Percentiles rank a stretch among this genome's conserved stretches.
These are phyloP conservation scores for Gallinago nigripennis DNA, from an alignment of 2,797 vertebrate genomes.

Conservation along the genomic window DNA sequence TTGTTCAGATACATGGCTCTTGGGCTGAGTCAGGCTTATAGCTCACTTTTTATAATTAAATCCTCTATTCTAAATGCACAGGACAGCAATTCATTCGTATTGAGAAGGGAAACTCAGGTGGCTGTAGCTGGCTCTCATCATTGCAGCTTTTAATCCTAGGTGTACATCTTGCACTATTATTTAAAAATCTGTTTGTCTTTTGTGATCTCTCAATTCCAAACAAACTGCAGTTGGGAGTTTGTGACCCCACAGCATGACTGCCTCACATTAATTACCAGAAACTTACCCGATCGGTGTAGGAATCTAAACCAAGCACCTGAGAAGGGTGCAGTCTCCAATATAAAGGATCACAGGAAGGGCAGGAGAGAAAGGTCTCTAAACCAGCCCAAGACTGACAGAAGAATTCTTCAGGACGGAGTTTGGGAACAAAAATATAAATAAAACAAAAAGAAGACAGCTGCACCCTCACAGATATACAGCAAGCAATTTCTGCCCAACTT, in stretches of 20 bases:
- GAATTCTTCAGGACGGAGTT: neutral
- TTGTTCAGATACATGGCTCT: neutral
- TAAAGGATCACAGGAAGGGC: neutral
- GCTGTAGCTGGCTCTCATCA: neutral
- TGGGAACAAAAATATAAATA: neutral
- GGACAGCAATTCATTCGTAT: neutral
- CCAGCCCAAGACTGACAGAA: neutral
- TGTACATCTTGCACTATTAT: neutral
- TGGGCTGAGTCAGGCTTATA: neutral
- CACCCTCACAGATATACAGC: neutral
- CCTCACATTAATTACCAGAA: neutral
- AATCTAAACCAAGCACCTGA: neutral
- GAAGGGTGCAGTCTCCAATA: neutral
- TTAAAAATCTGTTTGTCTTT: neutral
- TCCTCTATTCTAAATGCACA: neutral
- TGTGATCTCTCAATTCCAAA: neutral
- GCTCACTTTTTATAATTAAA: neutral
- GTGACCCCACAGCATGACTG: neutral
- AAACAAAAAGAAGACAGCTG: neutral
- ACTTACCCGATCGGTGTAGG: accelerated
- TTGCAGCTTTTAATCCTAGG: neutral
- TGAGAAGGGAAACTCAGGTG: neutral
- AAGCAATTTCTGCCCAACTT: neutral
- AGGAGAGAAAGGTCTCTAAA: neutral
- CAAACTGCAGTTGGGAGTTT: accelerated